Evolutionary conservation across 64 coral and sea anemone species (phyloP), one percentile per base, ranked within the genome.

Genomic region (Porites australiensis): DNA sequence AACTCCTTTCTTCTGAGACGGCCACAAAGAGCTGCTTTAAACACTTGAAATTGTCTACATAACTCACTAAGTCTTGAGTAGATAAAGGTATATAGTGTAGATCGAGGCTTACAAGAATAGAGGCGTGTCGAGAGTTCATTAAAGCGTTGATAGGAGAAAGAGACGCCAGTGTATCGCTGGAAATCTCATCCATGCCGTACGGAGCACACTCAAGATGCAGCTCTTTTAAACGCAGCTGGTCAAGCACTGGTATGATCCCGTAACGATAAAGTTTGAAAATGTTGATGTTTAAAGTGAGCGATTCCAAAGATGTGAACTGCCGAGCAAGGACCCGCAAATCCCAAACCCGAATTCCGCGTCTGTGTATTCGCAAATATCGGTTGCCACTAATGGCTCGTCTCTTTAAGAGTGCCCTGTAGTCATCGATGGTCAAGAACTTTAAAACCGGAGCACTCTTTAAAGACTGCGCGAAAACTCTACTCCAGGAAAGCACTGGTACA

Each of bases 371-470:
- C 22, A 18, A 3, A 8, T 13, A 18, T 9, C 44, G 11, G 43
- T 66, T 64, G 0, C 61, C 60, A 18, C 3, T 8, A 13, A 21
- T 9, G 2, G 66, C 48, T n/a, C 65, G 64, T 72, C 67, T 61
- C 18, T 23, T 82, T 15, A 72, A 67, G 0, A 58, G 68, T 0
- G 70, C 70, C 51, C 65, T 91, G 65, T 81, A 82, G 57, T 91
- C 89, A 83, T 83, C 89, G 12, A 91, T 82, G 8, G 89, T 91
- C 9, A 82, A 69, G 78, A 54, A 61, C 23, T 74, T 91, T n/a
- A 90, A 58, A 4, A 79, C 76, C 15, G 58, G 72, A 4, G 79
- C 80, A 70, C 77, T 72, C 61, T 82, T 47, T 6, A 91, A 91
- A 4, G 50, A 74, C 54, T 87, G 68, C 45, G 79, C 89, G 8